Base-by-base conservation (phyloP, 64 coral and sea anemone genomes). In the Montipora efflorescens region DNA sequence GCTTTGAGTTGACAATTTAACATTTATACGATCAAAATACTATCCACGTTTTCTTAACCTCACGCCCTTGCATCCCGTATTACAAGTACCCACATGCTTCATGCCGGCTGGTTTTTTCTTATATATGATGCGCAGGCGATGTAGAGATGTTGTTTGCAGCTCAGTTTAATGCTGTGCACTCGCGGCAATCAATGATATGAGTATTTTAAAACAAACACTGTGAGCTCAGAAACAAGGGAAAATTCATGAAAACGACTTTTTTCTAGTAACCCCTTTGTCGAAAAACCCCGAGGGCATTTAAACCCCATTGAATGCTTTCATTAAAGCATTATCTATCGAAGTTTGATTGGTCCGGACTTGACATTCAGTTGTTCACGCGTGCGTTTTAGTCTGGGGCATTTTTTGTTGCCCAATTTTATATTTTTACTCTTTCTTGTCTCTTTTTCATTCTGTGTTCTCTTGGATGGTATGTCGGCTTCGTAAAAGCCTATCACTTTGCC, bases 11-110 rank as follows among this genome's bases (percentile, higher is more conserved):
- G 23, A 67, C 81, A 84, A 47, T 84, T 84, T 84, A 86, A 48
- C 82, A 68, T 86, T 86, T 73, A 86, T 71, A 16, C 67, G 82
- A 86, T 86, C 49, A 86, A 86, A 71, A 86, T 86, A 64, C 7
- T 50, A 86, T 70, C 46, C 8, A 1, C 23, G 82, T 86, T 86
- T 45, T 53, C 8, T 28, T 72, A 86, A 72, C 47, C 82, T 86
- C 82, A 72, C 66, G 82, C 82, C 82, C 82, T 23, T 23, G 53
- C 6, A 57, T 57, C 53, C 10, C 3, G 7, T 11, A 11, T 11
- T 57, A 11, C 53, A 57, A 57, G 36, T 36, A 36, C 2, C 36
- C 44, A 71, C 49, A 84, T 9, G 58, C 53, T 57, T 57, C 11
- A 57, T 57, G 53, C 6, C 11, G 53, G 36, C 36, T 36, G 36